Evolutionary conservation across 2,888 invertebrate genomes (phyloP), one percentile per base, ranked within the genome.

Genomic region (Dioctria rufipes): DNA sequence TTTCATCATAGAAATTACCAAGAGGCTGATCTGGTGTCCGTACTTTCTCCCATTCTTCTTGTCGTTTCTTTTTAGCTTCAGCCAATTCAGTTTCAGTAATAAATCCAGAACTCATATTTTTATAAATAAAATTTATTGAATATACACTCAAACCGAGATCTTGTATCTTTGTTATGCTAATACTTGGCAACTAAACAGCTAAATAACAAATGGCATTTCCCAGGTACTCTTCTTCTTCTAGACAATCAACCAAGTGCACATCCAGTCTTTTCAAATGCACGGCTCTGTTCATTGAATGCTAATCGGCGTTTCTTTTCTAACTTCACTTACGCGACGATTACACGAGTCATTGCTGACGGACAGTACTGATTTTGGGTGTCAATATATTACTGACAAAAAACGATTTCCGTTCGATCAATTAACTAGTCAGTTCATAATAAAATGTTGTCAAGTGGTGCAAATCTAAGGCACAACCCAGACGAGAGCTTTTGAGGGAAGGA

Each of bases 11-110:
- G 71, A 81, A 60, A 69, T 87, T 90, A 98, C 98, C 96, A 90
- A 93, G 84, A 8, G 98, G 98, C 87, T 98, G 95, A 84, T 96
- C 96, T 46, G 96, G 94, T 81, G 94, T 94, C 84, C 99, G 91
- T 0, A 98, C 98, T 90, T 94, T 95, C 85, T 98, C 98, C 98
- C 98, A 98, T 92, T 98, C 98, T 88, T 97, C 96, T 88, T 98
- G 98, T 3, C 98, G 91, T 83, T 92, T 91, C 86, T 93, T 92
- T 75, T 95, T 92, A 54, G 93, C 93, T 86, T 97, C 97, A 61
- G 94, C 93, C 82, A 96, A 90, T 89, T 98, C 97, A 49, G 93
- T 90, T 89, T 98, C 97, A 2, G 96, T 92, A 84, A 98, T 94
- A 90, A 99, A 99, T 63, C 96, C 95, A 0, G 96, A 96, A 90